Evolutionary conservation across 2,113 vertebrate species (phyloP).

Genomic region (Tylochromis polylepis): DNA sequence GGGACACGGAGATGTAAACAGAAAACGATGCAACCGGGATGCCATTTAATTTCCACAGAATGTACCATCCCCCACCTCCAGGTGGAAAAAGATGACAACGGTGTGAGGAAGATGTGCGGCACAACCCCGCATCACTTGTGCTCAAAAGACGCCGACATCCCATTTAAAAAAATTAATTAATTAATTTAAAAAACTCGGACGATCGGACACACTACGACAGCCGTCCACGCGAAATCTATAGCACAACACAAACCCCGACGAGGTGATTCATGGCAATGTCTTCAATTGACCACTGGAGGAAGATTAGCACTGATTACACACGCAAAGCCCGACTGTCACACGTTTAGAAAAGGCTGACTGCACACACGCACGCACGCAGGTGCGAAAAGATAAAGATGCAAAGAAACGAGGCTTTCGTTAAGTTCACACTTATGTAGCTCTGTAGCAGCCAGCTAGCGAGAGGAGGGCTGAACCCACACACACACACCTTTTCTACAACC

Average conservation of each 20-base stretch:
- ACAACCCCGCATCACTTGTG: not conserved
- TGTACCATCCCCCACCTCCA: slow-evolving; percentile 62
- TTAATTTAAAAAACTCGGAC: no score
- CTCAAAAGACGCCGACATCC: not conserved
- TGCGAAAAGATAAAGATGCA: not conserved
- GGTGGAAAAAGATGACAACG: slow-evolving; percentile 26
- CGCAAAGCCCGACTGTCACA: not conserved
- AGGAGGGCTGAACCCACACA: slow-evolving; percentile 7
- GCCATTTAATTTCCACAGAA: slow-evolving; percentile 33
- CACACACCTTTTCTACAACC: slow-evolving; percentile 6
- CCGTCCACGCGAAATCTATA: not conserved
- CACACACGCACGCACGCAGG: rapidly evolving
- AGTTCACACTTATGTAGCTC: not conserved
- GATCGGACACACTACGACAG: not conserved
- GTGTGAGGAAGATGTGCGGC: not conserved
- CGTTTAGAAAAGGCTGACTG: not conserved
- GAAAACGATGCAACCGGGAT: slow-evolving; percentile 31
- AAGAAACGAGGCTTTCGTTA: not conserved
- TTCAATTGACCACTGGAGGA: slow-evolving; percentile 26
- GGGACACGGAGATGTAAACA: slow-evolving; percentile 54
- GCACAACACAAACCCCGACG: not conserved
- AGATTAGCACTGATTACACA: slow-evolving; percentile 4
- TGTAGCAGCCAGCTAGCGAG: not conserved
- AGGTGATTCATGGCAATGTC: not conserved
- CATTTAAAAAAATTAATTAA: not conserved